Percentiles rank a stretch among this genome's conserved stretches.
Evolutionary conservation across 2,113 vertebrate genomes (phyloP).

Genomic region (Oreochromis spilurus): DNA sequence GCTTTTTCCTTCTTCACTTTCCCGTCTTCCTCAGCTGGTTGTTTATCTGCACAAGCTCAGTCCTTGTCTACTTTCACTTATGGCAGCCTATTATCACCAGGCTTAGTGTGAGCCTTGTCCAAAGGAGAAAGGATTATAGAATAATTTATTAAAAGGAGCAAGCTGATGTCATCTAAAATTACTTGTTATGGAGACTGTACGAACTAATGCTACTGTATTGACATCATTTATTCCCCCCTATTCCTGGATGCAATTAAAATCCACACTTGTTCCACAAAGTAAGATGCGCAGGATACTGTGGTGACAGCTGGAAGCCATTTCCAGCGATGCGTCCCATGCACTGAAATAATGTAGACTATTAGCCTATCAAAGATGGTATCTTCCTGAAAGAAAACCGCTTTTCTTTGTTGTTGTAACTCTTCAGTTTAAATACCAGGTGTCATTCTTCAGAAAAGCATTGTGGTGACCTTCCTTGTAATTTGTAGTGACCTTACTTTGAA

Average conservation of each 20-base stretch:
- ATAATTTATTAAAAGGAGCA: constrained; percentile 48
- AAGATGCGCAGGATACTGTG: neutral
- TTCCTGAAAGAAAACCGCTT: neutral
- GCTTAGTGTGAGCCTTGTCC: constrained; percentile 21
- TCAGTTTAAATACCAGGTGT: constrained; percentile 39
- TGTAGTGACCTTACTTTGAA: constrained; percentile 45
- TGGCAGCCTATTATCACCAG: constrained; percentile 25
- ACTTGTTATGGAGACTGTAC: constrained; percentile 4
- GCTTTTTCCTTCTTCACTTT: neutral
- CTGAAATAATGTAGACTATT: neutral
- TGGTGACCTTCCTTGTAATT: constrained; percentile 39
- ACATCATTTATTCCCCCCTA: neutral
- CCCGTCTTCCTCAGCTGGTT: neutral
- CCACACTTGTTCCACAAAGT: neutral
- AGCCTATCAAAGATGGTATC: neutral
- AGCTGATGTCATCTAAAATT: constrained; percentile 42
- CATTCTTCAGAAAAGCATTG: constrained; percentile 11
- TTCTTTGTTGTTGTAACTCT: constrained; percentile 9
- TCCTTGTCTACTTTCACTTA: neutral
- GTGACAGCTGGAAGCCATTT: constrained; percentile 1
- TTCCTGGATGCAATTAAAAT: constrained; percentile 31
- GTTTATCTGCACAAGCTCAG: constrained; percentile 21
- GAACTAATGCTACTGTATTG: neutral
- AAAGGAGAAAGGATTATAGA: constrained; percentile 27
- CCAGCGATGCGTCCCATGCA: neutral